Evolutionary conservation across 2,888 invertebrate genomes (phyloP).

Genomic region (Athrips mouffetella): DNA sequence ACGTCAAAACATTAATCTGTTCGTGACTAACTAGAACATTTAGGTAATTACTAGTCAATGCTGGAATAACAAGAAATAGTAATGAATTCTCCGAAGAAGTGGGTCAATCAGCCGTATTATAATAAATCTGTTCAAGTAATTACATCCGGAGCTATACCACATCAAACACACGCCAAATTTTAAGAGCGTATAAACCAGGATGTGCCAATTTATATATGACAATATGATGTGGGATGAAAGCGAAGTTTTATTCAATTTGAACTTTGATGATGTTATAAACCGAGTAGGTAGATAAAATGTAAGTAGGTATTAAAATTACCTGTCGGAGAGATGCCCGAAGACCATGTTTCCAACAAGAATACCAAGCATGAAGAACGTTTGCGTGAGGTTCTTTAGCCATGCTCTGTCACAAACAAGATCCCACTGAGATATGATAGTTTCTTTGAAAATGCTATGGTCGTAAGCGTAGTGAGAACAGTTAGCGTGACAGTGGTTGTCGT

Average conservation of each 20-base stretch:
- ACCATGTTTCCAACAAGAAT: constrained; percentile 85
- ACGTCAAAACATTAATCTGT: too few relatives aligned
- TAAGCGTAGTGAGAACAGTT: constrained; percentile 79
- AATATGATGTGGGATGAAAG: constrained; percentile 20
- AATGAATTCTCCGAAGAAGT: too few relatives aligned
- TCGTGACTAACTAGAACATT: too few relatives aligned
- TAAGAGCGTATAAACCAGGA: constrained; percentile 42
- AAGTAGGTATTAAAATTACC: constrained; percentile 44
- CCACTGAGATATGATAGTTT: constrained; percentile 87
- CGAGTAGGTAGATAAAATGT: background rate
- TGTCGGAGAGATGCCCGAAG: constrained; percentile 87
- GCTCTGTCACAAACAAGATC: constrained; percentile 82
- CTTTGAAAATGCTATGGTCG: constrained; percentile 81
- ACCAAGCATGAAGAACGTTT: constrained; percentile 87
- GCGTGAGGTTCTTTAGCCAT: constrained; percentile 85
- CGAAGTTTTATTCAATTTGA: background rate
- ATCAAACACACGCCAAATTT: constrained; percentile 24
- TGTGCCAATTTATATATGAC: constrained; percentile 56
- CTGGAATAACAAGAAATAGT: too few relatives aligned
- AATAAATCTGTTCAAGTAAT: constrained; percentile 47
- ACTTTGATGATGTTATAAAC: too few relatives aligned
- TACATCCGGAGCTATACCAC: constrained; percentile 42
- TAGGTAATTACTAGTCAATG: too few relatives aligned
- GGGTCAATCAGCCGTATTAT: too few relatives aligned
- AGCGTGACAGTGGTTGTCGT: constrained; percentile 68